Evolutionary conservation across 2,888 invertebrate species (phyloP).

Genomic region (Ferdinandea cuprea): DNA sequence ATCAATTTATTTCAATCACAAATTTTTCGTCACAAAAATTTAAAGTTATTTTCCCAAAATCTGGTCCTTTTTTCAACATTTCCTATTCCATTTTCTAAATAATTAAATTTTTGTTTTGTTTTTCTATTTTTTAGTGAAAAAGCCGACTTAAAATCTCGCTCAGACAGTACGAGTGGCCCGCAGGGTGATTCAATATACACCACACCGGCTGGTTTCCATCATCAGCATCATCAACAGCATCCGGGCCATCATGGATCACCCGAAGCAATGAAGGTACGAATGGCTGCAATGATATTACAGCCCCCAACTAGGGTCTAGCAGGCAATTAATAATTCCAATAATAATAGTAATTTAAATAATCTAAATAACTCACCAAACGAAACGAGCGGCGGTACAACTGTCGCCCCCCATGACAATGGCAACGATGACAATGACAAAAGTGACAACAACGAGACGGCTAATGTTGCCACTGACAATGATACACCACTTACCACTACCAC

Average conservation of each 20-base stretch:
- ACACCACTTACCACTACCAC: constrained; percentile 30
- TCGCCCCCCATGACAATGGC: constrained; percentile 55
- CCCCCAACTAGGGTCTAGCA: constrained; percentile 91
- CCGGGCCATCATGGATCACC: constrained; percentile 85
- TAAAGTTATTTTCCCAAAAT: too few species aligned
- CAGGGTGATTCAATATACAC: constrained; percentile 91
- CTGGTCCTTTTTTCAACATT: too few species aligned
- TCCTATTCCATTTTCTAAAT: background rate
- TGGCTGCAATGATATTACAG: constrained; percentile 94
- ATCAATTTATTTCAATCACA: too few species aligned
- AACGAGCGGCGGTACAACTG: constrained; percentile 35
- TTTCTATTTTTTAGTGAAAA: constrained; percentile 80
- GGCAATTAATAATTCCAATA: constrained; percentile 82
- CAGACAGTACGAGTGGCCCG: constrained; percentile 85
- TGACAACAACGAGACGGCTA: constrained; percentile 19
- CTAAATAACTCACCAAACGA: constrained; percentile 72
- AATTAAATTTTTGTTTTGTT: background rate
- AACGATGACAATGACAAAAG: constrained; percentile 48
- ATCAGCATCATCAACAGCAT: constrained; percentile 80
- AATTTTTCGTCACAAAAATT: too few species aligned
- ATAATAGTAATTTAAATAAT: constrained; percentile 75
- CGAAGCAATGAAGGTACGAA: constrained; percentile 94
- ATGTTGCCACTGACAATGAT: constrained; percentile 35
- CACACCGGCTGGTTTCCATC: constrained; percentile 84
- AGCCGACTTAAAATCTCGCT: constrained; percentile 83